These are phyloP conservation scores for Coenobita brevimanus DNA, from an alignment of 1,140 invertebrate genomes.

Conservation along the genomic window DNA sequence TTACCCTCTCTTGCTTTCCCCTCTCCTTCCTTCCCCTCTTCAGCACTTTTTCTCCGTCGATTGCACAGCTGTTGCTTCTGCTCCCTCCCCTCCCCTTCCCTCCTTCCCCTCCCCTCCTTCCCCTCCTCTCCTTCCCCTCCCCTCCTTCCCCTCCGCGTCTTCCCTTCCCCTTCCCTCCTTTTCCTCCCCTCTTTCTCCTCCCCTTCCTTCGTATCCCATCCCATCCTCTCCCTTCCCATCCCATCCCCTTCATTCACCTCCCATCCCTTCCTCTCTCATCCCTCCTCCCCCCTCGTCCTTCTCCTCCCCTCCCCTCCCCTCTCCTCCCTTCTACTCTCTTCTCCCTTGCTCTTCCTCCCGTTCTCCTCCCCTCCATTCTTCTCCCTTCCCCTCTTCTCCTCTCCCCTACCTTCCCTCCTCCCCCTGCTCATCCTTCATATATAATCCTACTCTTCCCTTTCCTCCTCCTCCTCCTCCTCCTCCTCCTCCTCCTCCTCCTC, in stretches of 20 bases:
- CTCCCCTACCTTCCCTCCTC: background rate
- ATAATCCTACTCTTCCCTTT: no score
- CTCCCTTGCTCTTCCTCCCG: background rate
- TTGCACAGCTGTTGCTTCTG: no score
- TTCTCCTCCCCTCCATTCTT: background rate
- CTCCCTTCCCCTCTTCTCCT: background rate
- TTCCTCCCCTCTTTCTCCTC: no score
- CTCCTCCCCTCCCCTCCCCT: background rate
- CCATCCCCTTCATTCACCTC: background rate
- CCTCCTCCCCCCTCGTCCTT: background rate
- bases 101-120: background rate
- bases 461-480: no score
- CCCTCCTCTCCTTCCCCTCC: background rate
- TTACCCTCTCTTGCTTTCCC: no score
- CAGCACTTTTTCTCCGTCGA: no score
- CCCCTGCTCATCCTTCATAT: no score
- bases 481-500: no score
- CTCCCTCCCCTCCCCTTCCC: background rate
- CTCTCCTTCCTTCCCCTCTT: no score
- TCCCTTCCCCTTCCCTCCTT: background rate
- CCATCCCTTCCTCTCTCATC: background rate
- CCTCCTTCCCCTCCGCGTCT: background rate
- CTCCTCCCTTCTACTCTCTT: background rate
- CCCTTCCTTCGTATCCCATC: background rate
- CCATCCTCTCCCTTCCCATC: background rate